Evolutionary conservation across 2,888 invertebrate genomes (phyloP).

Genomic region (Tetramorium bicarinatum): DNA sequence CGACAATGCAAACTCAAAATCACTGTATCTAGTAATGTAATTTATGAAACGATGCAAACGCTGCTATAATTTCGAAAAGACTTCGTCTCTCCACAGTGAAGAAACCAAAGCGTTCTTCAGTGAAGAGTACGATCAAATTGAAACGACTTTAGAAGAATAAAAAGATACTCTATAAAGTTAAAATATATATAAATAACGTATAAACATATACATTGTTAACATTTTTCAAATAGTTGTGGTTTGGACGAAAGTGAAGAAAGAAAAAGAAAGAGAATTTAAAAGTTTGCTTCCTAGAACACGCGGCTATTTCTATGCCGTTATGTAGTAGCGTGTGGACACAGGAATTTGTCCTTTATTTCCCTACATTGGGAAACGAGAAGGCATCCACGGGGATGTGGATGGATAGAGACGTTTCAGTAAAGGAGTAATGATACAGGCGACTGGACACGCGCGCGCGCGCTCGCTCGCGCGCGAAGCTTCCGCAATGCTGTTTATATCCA

Average conservation of each 20-base stretch:
- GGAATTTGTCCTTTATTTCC: not conserved
- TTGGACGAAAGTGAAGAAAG: not conserved
- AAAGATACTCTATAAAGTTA: not conserved
- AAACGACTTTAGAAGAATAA: not conserved
- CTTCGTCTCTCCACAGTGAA: not conserved
- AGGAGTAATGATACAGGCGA: constrained; percentile 78
- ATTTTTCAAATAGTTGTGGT: not conserved
- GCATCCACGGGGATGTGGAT: constrained; percentile 32
- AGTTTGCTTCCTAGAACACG: not conserved
- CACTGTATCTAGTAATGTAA: not conserved
- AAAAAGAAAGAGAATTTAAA: not conserved
- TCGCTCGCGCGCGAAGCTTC: constrained; percentile 78
- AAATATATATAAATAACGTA: not conserved
- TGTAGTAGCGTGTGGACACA: not conserved
- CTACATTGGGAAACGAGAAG: constrained; percentile 27
- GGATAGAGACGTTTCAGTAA: constrained; percentile 78
- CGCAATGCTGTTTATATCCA: constrained; percentile 76
- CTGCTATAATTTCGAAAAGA: not conserved
- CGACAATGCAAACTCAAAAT: not conserved
- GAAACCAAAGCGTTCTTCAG: not conserved
- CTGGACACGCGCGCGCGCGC: constrained; percentile 80
- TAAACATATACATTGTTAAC: not conserved
- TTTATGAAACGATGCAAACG: not conserved
- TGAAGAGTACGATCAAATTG: not conserved
- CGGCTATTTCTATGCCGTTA: not conserved